Percentiles rank a stretch among this genome's conserved stretches.
Conservation (phyloP, 2,888 invertebrate species). For the Apeira syringaria region DNA sequence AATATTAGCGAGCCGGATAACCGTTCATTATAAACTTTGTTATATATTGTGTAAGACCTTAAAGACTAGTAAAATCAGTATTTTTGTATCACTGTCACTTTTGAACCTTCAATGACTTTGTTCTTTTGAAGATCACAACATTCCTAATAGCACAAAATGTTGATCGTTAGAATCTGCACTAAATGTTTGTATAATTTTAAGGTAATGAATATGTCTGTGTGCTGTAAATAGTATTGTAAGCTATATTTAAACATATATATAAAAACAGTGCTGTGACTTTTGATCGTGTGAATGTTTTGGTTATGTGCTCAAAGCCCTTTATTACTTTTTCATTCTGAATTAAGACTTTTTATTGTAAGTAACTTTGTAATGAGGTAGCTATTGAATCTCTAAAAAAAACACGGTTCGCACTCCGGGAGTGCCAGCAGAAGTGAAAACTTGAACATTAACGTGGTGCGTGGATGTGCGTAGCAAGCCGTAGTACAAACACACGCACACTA, state of each 20-base stretch:
- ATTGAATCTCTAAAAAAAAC: constrained; percentile 4
- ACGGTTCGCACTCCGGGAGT: too few species aligned
- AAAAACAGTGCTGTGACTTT: constrained; percentile 73
- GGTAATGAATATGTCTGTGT: constrained; percentile 48
- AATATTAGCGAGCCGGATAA: constrained; percentile 51
- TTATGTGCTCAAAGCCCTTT: constrained; percentile 63
- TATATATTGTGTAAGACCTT: constrained; percentile 72
- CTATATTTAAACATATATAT: constrained; percentile 46
- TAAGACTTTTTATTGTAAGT: constrained; percentile 5
- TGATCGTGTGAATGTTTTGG: constrained; percentile 54
- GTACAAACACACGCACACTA: too few species aligned
- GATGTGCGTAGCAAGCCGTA: too few species aligned
- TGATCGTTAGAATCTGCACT: constrained; percentile 70
- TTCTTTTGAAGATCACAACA: constrained; percentile 42
- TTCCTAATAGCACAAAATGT: constrained; percentile 67
- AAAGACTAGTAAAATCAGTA: constrained; percentile 74
- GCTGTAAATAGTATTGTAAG: constrained; percentile 67
- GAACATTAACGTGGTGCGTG: too few species aligned
- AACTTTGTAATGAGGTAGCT: constrained; percentile 2
- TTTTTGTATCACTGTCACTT: constrained; percentile 69
- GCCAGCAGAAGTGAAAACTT: too few species aligned
- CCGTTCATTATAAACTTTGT: constrained; percentile 78
- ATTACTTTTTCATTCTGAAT: constrained; percentile 7
- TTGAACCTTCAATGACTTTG: constrained; percentile 38
- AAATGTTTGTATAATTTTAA: constrained; percentile 48